Evolutionary conservation across 2,797 vertebrate species (phyloP), one percentile per base, ranked within the genome.

Genomic region (Scolopax rusticola): DNA sequence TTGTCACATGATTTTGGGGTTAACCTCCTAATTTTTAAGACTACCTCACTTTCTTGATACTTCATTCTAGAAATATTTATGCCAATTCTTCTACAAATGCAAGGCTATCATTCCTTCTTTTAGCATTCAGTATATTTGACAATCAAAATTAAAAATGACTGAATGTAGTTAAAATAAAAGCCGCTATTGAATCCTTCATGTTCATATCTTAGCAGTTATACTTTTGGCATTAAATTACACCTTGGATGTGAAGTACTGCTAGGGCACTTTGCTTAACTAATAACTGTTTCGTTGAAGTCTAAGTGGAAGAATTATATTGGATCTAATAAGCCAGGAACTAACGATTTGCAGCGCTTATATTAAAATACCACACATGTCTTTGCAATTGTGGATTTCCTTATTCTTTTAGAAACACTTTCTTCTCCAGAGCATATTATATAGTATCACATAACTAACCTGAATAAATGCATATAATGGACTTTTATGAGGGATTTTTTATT

Each of bases 401-500:
- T 68, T 90, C 45, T 85, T 75, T 88, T 64, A 86, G 53, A 79
- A 96, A 50, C 17, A 38, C 3, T 54, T 60, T 73, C 15, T 79
- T 77, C 75, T 64, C 56, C 68, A 81, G 48, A 93, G 36, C 60
- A 51, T 61, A 71, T 21, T 65, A 50, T 84, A 53, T 30, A 56
- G 6, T 45, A 45, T 80, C 41, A 78, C 43, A 45, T 64, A 95
- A 64, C 60, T 88, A 80, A 91, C 38, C 36, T 74, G 83, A 78
- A 94, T 88, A 92, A 93, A 82, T 80, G 41, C 24, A 21, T 84
- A 63, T 40, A 41, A 87, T 60, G n/a, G 87, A 83, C 33, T 89
- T 96, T 93, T 92, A 94, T 87, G 73, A 93, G 48, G 25, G 11
- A 15, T 71, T 87, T 94, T 93, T 95, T 91, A 85, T 85, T 95